These are phyloP conservation scores for Speoplatyrhinus poulsoni DNA, from an alignment of 2,113 vertebrate genomes.

Conservation along the genomic window DNA sequence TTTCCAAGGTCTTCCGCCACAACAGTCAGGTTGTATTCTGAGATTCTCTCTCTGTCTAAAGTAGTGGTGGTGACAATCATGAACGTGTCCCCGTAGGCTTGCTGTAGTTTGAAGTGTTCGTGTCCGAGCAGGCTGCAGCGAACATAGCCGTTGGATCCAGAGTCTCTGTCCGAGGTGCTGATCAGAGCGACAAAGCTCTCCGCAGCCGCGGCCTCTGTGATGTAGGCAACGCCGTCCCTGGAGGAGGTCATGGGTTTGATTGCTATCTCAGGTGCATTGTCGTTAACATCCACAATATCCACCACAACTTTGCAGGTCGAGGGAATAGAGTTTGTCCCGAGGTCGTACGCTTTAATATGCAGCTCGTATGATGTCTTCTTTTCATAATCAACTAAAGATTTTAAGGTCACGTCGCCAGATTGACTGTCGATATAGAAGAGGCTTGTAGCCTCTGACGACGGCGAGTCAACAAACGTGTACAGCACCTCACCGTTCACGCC, in stretches of 20 bases:
- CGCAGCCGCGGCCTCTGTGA: slow-evolving; percentile 75
- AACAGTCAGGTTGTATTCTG: slow-evolving; percentile 78
- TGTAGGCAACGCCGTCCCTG: slow-evolving; percentile 74
- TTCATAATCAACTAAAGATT: slow-evolving; percentile 71
- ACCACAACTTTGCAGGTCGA: slow-evolving; percentile 72
- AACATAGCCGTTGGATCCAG: slow-evolving; percentile 77
- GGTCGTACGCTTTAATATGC: slow-evolving; percentile 68
- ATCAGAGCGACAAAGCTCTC: slow-evolving; percentile 81
- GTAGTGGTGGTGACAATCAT: slow-evolving; percentile 73
- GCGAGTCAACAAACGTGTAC: slow-evolving; percentile 67
- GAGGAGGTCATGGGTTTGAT: slow-evolving; percentile 79
- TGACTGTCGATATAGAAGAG: slow-evolving; percentile 72
- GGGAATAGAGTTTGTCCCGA: slow-evolving; percentile 57
- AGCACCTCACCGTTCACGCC: slow-evolving; percentile 73
- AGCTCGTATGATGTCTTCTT: slow-evolving; percentile 69
- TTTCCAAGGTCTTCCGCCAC: slow-evolving; percentile 76
- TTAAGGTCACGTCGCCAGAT: slow-evolving; percentile 70
- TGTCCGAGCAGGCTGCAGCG: slow-evolving; percentile 73
- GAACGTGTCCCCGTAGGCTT: slow-evolving; percentile 77
- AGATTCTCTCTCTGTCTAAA: slow-evolving; percentile 74
- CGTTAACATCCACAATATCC: slow-evolving; percentile 77
- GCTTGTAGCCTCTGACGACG: slow-evolving; percentile 43
- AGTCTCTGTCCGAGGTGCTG: slow-evolving; percentile 79
- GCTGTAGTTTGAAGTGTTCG: slow-evolving; percentile 75
- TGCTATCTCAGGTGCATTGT: slow-evolving; percentile 76